phyloP scores from a whole-genome alignment of 2,797 vertebrate species.

The Diplodus puntazzo region DNA sequence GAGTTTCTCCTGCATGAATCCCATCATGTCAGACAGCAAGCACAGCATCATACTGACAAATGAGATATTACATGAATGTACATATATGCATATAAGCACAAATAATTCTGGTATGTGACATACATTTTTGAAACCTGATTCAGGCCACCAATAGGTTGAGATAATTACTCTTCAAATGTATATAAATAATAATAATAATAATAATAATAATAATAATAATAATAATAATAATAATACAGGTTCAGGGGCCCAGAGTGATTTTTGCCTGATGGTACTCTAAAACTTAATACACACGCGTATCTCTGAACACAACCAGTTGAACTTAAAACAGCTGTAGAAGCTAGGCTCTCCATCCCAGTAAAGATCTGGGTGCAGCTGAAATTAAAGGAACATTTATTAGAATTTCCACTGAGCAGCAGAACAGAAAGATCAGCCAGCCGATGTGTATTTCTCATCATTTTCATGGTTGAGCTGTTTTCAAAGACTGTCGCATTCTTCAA shows the following conservation, averaged over 20 bases:
- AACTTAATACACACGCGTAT: too few species aligned
- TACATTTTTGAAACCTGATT: too few species aligned
- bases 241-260: too few species aligned
- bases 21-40: not conserved
- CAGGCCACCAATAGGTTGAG: too few species aligned
- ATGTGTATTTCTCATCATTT: constrained; percentile 28
- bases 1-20: not conserved
- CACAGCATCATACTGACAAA: too few species aligned
- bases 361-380: not conserved
- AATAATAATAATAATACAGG: not conserved
- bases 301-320: not conserved
- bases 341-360: not conserved
- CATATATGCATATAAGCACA: too few species aligned
- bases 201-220: too few species aligned
- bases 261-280: not conserved
- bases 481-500: constrained; percentile 3
- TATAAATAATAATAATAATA: not conserved
- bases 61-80: too few species aligned
- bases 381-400: too few species aligned
- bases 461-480: constrained; percentile 33
- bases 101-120: too few species aligned
- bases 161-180: not conserved
- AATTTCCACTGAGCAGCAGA: not conserved
- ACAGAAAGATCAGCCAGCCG: constrained; percentile 16
- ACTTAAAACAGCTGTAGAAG: not conserved